Evolutionary conservation across 2,797 vertebrate species (phyloP), one percentile per base, ranked within the genome.

Genomic region (Pseudotriccus pelzelni): DNA sequence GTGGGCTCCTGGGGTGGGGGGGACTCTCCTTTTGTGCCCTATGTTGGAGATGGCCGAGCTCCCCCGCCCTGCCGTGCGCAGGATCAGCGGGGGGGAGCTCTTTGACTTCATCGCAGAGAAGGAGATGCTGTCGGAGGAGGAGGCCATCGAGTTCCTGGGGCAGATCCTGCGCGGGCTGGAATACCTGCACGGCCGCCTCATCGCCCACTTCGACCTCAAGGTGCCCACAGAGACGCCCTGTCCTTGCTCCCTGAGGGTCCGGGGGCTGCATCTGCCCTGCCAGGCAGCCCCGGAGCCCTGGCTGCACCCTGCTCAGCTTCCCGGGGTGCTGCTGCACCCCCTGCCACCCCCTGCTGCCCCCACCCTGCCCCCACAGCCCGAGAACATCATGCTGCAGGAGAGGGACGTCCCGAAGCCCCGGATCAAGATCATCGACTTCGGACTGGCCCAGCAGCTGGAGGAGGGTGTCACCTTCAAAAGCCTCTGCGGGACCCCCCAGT

Each of bases 51-150:
- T 9, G 44, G 7, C 64, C 0, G 16, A 93, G 79, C 47, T 47
- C 14, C 24, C 44, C 3, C 0, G 9, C 23, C 69, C 36, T 3
- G 1, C 50, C n/a, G n/a, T 0, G 5, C 0, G 0, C 52, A 98
- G 98, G 22, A 98, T 98, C 27, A 72, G 74, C 2, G 98, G 98
- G 1, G 98, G 98, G 4, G 99, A 99, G 53, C 95, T 99, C 64
- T 99, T 98, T 18, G 98, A 99, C 96, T 99, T 98, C 96, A 98
- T 98, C 1, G 98, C 98, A 2, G 98, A 98, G 95, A 99, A 99
- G 96, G 98, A 98, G 91, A 97, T 87, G 56, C 97, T 98, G 89
- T 90, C 97, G 1, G 98, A 99, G 96, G 98, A 96, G 1, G 98
- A 98, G 47, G 98, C 98, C 80, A 98, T 98, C 6, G 94, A 97